Evolutionary conservation across 2,888 invertebrate species (phyloP), one percentile per base, ranked within the genome.

Genomic region (Marronus borbonicus): DNA sequence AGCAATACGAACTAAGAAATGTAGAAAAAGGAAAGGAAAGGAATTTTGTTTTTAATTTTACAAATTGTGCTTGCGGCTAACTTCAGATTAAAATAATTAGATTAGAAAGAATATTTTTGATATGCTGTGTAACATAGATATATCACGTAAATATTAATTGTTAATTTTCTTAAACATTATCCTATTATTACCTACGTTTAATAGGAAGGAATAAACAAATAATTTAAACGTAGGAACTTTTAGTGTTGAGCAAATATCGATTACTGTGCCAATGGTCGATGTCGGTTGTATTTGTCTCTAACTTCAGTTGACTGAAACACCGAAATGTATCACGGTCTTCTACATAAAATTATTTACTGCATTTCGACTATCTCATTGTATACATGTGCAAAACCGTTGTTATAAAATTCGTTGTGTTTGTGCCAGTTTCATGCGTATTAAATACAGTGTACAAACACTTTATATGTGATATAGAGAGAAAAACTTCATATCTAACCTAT

Each of bases 401-500:
- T 58, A n/a, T 60, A 72, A 58, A 20, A 72, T 36, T 69, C 28
- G n/a, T 3, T 31, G 28, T 39, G 12, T 49, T 17, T 44, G 72
- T 72, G 58, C 58, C 44, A n/a, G 50, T 24, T 68, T 5, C 50
- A 50, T 28, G 10, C 24, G 36, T 44, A 58, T 39, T 52, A 31
- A 50, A 55, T 55, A 36, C 10, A 36, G 31, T 31, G 14, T 14
- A 39, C 3, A 72, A 72, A 58, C 58, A 39, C 20, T 14, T 39
- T 60, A 12, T 39, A 14, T 72, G 58, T 72, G 58, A 72, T 72
- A 76, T 72, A 79, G 3, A 70, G 20, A 66, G 64, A 8, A 79
- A 36, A 76, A 68, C 72, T 52, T 66, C 36, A 62, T 52, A 64
- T 76, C 60, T 80, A 80, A 78, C 80, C 80, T 78, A 78, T 80